Conservation (phyloP, 2,113 vertebrate species). For the Actinemys pallida region DNA sequence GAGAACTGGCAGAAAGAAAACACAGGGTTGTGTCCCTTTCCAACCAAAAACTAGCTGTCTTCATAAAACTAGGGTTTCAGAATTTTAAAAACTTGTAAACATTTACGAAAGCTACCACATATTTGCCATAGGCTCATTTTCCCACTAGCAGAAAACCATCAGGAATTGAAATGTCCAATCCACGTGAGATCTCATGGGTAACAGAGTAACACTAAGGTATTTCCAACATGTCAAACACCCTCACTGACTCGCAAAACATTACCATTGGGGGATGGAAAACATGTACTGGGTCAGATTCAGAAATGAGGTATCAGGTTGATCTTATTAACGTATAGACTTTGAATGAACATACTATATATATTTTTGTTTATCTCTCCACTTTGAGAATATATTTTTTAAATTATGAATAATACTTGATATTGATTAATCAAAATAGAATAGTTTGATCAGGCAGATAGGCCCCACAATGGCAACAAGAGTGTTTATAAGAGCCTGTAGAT, state of each 20-base stretch:
- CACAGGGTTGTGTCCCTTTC: not conserved
- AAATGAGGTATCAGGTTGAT: not conserved
- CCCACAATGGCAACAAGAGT: not conserved
- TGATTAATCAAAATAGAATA: not conserved
- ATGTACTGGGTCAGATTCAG: not conserved
- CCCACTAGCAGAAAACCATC: not conserved
- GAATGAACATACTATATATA: rapidly evolving
- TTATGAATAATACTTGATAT: rapidly evolving
- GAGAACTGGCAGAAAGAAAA: not conserved
- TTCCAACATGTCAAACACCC: rapidly evolving
- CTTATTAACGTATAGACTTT: not conserved
- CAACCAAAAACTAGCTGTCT: not conserved
- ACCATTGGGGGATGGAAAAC: not conserved
- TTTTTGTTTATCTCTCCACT: not conserved
- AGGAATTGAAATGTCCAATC: not conserved
- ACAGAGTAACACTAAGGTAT: not conserved
- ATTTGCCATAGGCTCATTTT: not conserved
- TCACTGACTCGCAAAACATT: rapidly evolving
- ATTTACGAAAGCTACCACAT: not conserved
- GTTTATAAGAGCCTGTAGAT: no score
- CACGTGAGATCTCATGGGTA: not conserved
- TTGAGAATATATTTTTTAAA: not conserved
- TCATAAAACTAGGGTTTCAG: not conserved
- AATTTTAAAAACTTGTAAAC: not conserved
- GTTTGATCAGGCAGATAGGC: rapidly evolving